Evolutionary conservation across 1,140 invertebrate species (phyloP), one percentile per base, ranked within the genome.

Genomic region (Oncopeltus fasciatus): DNA sequence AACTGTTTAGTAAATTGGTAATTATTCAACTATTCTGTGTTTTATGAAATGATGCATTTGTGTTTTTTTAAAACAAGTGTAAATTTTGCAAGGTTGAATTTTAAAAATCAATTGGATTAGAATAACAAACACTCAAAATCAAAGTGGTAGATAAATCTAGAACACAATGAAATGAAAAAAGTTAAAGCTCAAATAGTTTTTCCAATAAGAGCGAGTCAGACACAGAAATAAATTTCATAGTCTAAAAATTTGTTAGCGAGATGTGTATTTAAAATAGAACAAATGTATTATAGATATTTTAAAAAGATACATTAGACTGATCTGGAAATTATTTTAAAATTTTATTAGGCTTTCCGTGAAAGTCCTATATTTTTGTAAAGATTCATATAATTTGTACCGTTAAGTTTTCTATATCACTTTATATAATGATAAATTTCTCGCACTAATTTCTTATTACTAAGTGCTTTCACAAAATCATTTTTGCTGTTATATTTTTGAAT

Each of bases 361-460:
- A 60, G 59, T 60, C 59, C 33, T 60, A 60, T 60, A 60, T 60
- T 60, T 60, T 60, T 60, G 59, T 60, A 60, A 46, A 20, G 28
- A 47, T n/a, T 28, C 33, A 24, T 28, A 60, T 53, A 26, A 53
- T 53, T 53, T 53, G 24, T 53, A 60, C 18, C 26, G 18, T 44
- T 60, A 38, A 60, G 24, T 60, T 21, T 60, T 47, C 18, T 60
- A 46, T 46, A 26, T 47, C 16, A 60, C 16, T n/a, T 26, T 27
- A 43, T 8, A 26, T n/a, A 26, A 9, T 11, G 20, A 46, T 16
- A 33, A 43, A 59, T 57, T 29, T 29, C 56, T 57, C 20, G 33
- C 28, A 57, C 31, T 57, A 2, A 57, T 57, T 57, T 57, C 18
- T 33, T 57, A 20, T 21, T 29, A 20, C 24, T 53, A 53, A 14